These are phyloP conservation scores for Calycopis cecrops DNA, from an alignment of 1,140 invertebrate species.

Conservation along the genomic window DNA sequence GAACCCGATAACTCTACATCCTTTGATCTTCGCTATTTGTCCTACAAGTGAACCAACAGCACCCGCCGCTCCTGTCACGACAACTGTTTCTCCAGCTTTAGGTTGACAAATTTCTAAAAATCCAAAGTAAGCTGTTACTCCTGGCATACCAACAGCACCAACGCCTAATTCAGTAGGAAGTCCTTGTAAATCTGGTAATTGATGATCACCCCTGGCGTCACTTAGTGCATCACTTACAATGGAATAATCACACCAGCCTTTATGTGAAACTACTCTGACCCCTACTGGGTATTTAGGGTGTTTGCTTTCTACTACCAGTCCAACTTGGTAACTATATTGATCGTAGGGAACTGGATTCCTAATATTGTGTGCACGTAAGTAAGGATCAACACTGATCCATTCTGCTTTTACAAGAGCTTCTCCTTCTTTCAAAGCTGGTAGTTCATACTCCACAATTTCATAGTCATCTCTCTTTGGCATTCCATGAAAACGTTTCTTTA, in stretches of 20 bases:
- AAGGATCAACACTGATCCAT: constrained; percentile 75
- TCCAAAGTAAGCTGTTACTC: constrained; percentile 84
- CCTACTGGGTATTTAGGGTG: constrained; percentile 74
- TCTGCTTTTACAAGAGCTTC: constrained; percentile 69
- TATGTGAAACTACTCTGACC: constrained; percentile 69
- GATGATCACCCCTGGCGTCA: background rate
- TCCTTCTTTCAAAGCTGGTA: constrained; percentile 52
- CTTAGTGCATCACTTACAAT: constrained; percentile 36
- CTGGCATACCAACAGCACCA: constrained; percentile 55
- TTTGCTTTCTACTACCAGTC: constrained; percentile 41
- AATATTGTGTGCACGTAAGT: constrained; percentile 51
- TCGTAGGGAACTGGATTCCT: constrained; percentile 41
- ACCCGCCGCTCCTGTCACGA: constrained; percentile 81
- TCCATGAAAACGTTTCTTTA: constrained; percentile 57
- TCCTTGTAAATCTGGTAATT: constrained; percentile 41
- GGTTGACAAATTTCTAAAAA: constrained; percentile 82
- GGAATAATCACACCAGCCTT: constrained; percentile 77
- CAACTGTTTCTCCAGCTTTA: constrained; percentile 81
- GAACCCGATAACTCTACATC: constrained; percentile 82
- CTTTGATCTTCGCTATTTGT: constrained; percentile 84
- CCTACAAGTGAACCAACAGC: constrained; percentile 84
- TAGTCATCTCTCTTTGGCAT: constrained; percentile 61
- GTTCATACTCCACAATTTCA: constrained; percentile 58
- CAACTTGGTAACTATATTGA: constrained; percentile 62
- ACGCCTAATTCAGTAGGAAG: constrained; percentile 41